phyloP scores from a whole-genome alignment of 2,888 invertebrate species.

The Diaperis boleti region DNA sequence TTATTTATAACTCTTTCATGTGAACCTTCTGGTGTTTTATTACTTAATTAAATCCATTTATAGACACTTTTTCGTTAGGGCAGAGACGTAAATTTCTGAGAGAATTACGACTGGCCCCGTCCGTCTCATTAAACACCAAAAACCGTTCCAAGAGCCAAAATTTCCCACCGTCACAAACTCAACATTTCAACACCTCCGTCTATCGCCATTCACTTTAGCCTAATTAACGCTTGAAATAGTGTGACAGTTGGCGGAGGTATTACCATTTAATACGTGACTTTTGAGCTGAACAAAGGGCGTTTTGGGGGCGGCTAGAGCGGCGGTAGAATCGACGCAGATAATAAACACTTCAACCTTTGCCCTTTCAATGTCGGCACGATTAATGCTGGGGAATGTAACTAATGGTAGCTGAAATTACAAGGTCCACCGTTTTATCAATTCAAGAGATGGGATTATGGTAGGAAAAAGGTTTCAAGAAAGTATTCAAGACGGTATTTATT shows the following conservation, averaged over 20 bases:
- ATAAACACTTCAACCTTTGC: slow-evolving; percentile 39
- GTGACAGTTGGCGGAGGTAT: slow-evolving; percentile 31
- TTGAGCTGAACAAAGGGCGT: slow-evolving; percentile 22
- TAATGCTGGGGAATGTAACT: slow-evolving; percentile 35
- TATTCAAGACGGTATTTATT: slow-evolving; percentile 30
- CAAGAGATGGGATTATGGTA: slow-evolving; percentile 22
- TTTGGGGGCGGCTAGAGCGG: background rate
- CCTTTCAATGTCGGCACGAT: slow-evolving; percentile 38
- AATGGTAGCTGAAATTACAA: slow-evolving; percentile 40
- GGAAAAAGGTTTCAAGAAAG: slow-evolving; percentile 15
- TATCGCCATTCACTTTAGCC: slow-evolving; percentile 1
- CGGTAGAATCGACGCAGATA: slow-evolving; percentile 26
- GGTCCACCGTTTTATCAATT: slow-evolving; percentile 37
- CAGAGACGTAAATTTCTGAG: too few relatives aligned
- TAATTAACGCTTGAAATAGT: slow-evolving; percentile 30
- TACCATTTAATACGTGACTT: slow-evolving; percentile 34
- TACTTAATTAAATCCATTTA: too few relatives aligned
- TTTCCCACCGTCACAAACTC: slow-evolving; percentile 5
- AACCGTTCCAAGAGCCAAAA: slow-evolving; percentile 6
- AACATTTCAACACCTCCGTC: slow-evolving; percentile 10
- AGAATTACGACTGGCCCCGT: slow-evolving; percentile 4
- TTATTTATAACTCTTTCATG: too few relatives aligned
- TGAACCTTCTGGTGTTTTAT: too few relatives aligned
- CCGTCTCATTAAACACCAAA: slow-evolving; percentile 21
- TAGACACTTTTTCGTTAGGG: too few relatives aligned